phyloP scores from a whole-genome alignment of 37 sponge, comb jelly and placozoan species.

The Mnemiopsis leidyi region DNA sequence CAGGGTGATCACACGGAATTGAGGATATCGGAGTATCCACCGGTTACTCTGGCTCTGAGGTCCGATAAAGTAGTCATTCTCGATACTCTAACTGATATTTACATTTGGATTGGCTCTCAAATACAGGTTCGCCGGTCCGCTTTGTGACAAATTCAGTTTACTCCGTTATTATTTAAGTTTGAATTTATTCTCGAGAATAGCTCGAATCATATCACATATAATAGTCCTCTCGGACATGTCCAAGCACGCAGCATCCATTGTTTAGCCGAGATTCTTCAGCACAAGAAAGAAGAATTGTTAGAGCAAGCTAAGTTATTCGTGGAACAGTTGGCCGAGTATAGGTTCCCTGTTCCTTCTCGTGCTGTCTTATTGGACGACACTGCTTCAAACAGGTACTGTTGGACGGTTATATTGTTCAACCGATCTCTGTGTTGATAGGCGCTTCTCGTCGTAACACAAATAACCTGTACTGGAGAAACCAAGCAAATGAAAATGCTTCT shows the following conservation, averaged over 20 bases:
- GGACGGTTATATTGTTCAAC: background rate
- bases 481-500: too few species aligned
- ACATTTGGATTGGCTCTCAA: background rate
- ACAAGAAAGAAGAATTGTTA: background rate
- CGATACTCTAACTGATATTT: background rate
- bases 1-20: background rate
- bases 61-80: background rate
- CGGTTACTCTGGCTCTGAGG: background rate
- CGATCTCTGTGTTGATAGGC: too few species aligned
- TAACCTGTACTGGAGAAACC: too few species aligned
- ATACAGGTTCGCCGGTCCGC: too few species aligned
- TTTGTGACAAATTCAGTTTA: too few species aligned
- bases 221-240: too few species aligned
- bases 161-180: too few species aligned
- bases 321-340: background rate
- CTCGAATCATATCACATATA: too few species aligned
- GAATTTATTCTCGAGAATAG: too few species aligned
- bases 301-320: background rate
- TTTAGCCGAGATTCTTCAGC: too few species aligned
- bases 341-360: background rate
- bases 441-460: too few species aligned
- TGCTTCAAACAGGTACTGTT: conserved; percentile 17
- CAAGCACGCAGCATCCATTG: too few species aligned
- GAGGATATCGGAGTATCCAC: background rate
- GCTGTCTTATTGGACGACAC: background rate